Percentiles rank a stretch among this genome's conserved stretches.
Conservation (phyloP, 2,113 vertebrate genomes). For the Danionella cerebrum region DNA sequence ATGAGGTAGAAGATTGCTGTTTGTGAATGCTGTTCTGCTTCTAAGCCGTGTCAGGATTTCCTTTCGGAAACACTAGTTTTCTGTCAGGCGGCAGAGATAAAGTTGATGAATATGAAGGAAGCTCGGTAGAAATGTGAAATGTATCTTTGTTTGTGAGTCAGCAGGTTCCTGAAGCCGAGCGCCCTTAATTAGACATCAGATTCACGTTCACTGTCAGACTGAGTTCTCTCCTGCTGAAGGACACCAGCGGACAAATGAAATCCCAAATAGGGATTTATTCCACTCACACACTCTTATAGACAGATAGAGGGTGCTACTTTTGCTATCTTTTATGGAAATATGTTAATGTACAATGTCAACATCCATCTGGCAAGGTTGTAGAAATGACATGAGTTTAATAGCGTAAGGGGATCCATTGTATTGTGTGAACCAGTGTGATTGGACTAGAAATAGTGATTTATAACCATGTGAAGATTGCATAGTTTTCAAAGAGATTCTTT, state of each 20-base stretch:
- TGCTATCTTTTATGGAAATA: not conserved
- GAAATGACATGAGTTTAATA: not conserved
- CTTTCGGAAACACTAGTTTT: not conserved
- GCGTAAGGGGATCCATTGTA: no score
- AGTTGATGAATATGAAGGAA: not conserved
- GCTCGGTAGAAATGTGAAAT: not conserved
- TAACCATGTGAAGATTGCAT: no score
- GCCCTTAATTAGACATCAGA: slow-evolving; percentile 1
- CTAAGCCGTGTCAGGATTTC: not conserved
- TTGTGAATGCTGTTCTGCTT: not conserved
- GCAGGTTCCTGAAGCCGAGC: not conserved
- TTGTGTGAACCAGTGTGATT: no score
- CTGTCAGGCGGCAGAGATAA: not conserved
- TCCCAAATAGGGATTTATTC: not conserved
- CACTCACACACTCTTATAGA: not conserved
- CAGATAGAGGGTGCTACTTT: no score
- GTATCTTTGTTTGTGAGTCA: not conserved
- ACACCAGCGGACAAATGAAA: not conserved
- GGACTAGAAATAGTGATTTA: no score
- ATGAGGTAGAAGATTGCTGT: not conserved
- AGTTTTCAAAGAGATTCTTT: no score
- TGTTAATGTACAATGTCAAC: not conserved
- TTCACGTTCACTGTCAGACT: not conserved
- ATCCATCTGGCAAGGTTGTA: not conserved
- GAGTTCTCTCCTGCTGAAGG: not conserved